Conservation (phyloP, 1,140 invertebrate species). For the Camponotus vicinus region DNA sequence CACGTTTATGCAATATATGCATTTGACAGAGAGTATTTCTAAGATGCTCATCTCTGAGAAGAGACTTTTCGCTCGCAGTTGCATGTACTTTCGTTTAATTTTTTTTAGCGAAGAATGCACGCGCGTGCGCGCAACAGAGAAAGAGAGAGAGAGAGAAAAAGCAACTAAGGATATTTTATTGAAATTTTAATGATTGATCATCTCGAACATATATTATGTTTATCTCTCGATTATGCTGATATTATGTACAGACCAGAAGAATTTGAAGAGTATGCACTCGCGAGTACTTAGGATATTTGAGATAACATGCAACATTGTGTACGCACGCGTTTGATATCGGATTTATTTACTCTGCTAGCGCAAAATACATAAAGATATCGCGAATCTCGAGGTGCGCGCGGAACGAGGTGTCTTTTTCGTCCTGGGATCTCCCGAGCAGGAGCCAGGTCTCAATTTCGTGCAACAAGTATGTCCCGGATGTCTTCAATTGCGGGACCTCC, state of each 20-base stretch:
- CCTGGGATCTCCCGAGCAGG: conserved; percentile 2
- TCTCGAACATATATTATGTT: not conserved
- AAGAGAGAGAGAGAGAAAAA: no score
- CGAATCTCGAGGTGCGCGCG: no score
- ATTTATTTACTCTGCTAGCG: conserved; percentile 11
- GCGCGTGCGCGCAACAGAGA: no score
- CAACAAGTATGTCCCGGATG: conserved; percentile 54
- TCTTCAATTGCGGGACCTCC: conserved; percentile 52
- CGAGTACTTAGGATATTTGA: not conserved
- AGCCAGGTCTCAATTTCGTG: conserved; percentile 54
- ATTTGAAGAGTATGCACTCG: not conserved
- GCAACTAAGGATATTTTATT: no score
- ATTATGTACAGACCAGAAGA: not conserved
- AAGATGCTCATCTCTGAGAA: not conserved
- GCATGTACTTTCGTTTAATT: not conserved
- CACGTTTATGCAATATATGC: conserved; percentile 23
- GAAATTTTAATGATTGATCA: not conserved
- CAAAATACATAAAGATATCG: no score
- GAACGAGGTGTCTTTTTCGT: not conserved
- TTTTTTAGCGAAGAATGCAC: no score
- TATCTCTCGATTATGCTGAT: not conserved
- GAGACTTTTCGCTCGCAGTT: not conserved
- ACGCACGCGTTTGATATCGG: not conserved
- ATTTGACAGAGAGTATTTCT: not conserved
- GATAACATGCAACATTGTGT: not conserved